Percentiles rank a stretch among this genome's conserved stretches.
These are phyloP conservation scores for Sinella curviseta DNA, from an alignment of 1,140 invertebrate genomes.

Conservation along the genomic window DNA sequence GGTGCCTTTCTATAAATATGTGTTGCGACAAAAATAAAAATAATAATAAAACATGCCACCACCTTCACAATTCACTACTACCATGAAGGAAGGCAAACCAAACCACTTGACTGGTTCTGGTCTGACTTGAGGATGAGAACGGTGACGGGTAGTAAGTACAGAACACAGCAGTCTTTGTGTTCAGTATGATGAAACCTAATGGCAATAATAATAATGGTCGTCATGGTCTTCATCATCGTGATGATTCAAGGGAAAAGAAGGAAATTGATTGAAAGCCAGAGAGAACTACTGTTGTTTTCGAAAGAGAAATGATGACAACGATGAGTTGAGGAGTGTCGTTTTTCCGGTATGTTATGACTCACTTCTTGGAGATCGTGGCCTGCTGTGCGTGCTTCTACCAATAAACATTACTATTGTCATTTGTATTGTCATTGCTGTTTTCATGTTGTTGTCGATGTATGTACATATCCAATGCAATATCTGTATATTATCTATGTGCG, in stretches of 20 bases:
- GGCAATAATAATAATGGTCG: neutral
- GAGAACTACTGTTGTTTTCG: neutral
- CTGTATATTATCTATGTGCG: no score
- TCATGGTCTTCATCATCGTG: no score
- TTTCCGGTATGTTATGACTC: slow-evolving; percentile 35
- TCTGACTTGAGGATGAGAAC: neutral
- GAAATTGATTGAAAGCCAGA: slow-evolving; percentile 42
- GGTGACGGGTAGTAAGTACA: neutral
- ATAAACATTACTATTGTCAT: neutral
- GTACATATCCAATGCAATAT: no score
- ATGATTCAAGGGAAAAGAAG: slow-evolving; percentile 12
- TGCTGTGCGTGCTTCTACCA: neutral
- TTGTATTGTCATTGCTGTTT: no score
- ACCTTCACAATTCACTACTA: neutral
- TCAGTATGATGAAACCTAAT: neutral
- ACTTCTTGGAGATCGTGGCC: slow-evolving; percentile 15
- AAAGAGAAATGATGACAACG: no score
- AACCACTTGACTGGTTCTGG: slow-evolving; percentile 14
- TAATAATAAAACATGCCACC: no score
- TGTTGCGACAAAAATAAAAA: no score
- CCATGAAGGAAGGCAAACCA: neutral
- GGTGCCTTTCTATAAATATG: no score
- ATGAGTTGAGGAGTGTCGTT: slow-evolving; percentile 30
- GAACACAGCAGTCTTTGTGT: no score
- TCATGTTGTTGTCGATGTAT: no score